Evolutionary conservation across 1,140 invertebrate genomes (phyloP).

Genomic region (Drosophila mauritiana): DNA sequence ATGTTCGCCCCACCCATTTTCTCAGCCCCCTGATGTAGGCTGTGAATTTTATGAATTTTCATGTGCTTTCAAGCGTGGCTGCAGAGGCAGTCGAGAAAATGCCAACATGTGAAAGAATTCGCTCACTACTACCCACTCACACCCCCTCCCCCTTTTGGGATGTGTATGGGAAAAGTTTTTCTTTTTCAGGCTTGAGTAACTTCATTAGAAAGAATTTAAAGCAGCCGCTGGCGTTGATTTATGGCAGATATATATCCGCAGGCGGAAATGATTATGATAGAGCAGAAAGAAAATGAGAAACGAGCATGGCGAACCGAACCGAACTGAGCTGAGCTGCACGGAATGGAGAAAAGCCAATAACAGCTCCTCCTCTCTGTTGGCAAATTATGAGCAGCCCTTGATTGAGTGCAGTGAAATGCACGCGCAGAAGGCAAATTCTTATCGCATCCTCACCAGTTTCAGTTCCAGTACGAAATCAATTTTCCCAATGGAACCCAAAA

Average conservation of each 20-base stretch:
- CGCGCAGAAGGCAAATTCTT: constrained; percentile 58
- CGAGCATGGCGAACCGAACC: not conserved
- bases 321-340: no score
- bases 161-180: constrained; percentile 54
- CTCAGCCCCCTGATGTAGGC: constrained; percentile 37
- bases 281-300: constrained; percentile 32
- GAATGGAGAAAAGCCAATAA: constrained; percentile 31
- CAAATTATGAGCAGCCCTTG: constrained; percentile 55
- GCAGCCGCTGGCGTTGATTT: constrained; percentile 73
- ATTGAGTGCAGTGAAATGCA: constrained; percentile 49
- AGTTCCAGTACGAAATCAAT: constrained; percentile 66
- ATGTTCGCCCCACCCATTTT: no score
- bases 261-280: constrained; percentile 49
- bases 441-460: constrained; percentile 48
- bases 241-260: constrained; percentile 51
- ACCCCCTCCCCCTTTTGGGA: not conserved
- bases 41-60: constrained; percentile 75
- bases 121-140: constrained; percentile 40
- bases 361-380: constrained; percentile 14
- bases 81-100: constrained; percentile 55
- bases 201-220: constrained; percentile 75
- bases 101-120: constrained; percentile 67
- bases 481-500: constrained; percentile 44
- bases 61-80: constrained; percentile 70
- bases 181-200: constrained; percentile 75